A percentile compares a stretch with the other conserved stretches of the same genome.
Conservation (phyloP, 2,797 vertebrate genomes). For the Parotocinclus haroldoi region DNA sequence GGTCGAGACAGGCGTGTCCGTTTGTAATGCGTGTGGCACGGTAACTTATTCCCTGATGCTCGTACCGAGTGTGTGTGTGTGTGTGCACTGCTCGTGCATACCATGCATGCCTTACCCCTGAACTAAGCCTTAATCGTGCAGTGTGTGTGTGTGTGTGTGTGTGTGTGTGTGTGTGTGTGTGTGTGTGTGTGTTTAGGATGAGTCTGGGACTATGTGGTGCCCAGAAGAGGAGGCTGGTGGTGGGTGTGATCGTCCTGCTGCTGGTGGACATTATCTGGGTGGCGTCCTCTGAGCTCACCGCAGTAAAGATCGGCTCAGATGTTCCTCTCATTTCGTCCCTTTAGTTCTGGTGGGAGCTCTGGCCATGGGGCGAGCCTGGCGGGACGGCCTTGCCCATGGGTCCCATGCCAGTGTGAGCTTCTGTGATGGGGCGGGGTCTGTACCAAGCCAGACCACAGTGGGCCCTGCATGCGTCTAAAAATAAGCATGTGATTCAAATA, state of each 20-base stretch:
- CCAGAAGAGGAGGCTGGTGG: conserved; percentile 84
- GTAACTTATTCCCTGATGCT: conserved; percentile 47
- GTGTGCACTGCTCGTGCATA: background rate
- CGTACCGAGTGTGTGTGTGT: background rate
- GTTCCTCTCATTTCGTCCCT: too few relatives aligned
- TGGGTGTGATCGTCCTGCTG: conserved; percentile 89
- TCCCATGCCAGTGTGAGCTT: too few relatives aligned
- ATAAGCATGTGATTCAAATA: too few relatives aligned
- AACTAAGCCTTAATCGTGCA: too few relatives aligned
- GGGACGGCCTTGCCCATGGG: too few relatives aligned
- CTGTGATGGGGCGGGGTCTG: too few relatives aligned
- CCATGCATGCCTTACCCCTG: background rate
- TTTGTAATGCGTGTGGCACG: conserved; percentile 24
- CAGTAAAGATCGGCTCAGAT: conserved; percentile 71
- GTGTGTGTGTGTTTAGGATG: conserved; percentile 87
- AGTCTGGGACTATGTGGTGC: conserved; percentile 85
- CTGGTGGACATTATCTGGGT: conserved; percentile 97
- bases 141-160: too few relatives aligned
- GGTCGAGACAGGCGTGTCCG: conserved; percentile 10
- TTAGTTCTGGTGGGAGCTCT: too few relatives aligned
- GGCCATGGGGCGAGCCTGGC: too few relatives aligned
- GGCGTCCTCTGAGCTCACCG: conserved; percentile 91
- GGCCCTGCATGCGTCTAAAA: too few relatives aligned
- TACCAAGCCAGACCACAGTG: too few relatives aligned
- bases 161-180: conserved; percentile 57